Base-by-base conservation (phyloP, 2,797 vertebrate species). In the Sphaeramia orbicularis region DNA sequence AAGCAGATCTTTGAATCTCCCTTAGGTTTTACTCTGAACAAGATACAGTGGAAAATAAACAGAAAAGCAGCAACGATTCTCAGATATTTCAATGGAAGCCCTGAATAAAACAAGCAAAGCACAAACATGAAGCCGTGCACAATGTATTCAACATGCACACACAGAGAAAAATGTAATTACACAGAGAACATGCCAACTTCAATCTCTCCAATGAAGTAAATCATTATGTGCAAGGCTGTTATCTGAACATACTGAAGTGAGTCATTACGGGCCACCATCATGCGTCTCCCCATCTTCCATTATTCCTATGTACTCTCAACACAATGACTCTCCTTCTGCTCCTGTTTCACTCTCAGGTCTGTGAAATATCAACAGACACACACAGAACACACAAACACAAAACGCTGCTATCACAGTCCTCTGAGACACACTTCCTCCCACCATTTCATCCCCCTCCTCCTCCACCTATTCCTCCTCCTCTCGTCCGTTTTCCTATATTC, bases 241-340 rank as follows among this genome's bases (percentile, higher is more conserved):
- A 86, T 81, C 66, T 44, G 75, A 82, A 80, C 61, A 84, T 38
- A 37, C 65, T 80, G 65, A 80, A 81, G 59, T 80, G 89, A 91
- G 68, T 74, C 80, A 86, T 84, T 80, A 76, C 43, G 67, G 60
- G 67, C 73, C 76, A 69, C 61, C 65, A 40, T 61, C 61, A 62
- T 62, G 71, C 45, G 45, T 21, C 43, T 76, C 50, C 69, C 73
- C 74, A 66, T 71, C 71, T 58, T 67, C 63, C 64, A 66, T 83
- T 70, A 45, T 52, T 63, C 49, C 13, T 41, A 12, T 27, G 6
- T 67, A 54, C 63, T 66, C 68, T 74, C 67, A 68, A 74, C 48
- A 81, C 81, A 78, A 81, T 74, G 60, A 60, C 71, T 63, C 73
- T 58, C 18, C 42, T 58, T 69, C 56, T 64, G 55, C 56, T 63